A percentile compares a stretch with the other conserved stretches of the same genome.
These are phyloP conservation scores for Champsocephalus gunnari DNA, from an alignment of 2,797 vertebrate species.

Conservation along the genomic window DNA sequence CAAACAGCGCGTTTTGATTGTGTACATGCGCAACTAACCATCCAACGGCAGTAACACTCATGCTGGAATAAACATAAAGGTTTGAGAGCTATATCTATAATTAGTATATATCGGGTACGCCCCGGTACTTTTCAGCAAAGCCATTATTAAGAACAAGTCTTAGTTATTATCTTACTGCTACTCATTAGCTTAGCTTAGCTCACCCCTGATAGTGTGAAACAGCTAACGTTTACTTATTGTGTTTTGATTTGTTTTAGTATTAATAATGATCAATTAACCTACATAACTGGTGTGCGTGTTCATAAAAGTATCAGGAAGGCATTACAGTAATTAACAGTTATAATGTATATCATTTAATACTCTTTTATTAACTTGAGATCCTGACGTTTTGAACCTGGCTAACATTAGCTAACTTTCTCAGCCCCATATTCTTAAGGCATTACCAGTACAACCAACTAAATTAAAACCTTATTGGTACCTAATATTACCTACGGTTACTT, in stretches of 20 bases:
- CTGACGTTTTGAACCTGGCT: neutral
- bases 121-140: accelerated
- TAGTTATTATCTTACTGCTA: neutral
- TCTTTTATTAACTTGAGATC: neutral
- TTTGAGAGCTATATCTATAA: slow-evolving; percentile 22
- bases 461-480: neutral
- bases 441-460: too few species aligned
- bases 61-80: slow-evolving; percentile 57
- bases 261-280: neutral
- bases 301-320: accelerated
- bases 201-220: neutral
- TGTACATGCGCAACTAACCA: slow-evolving; percentile 56
- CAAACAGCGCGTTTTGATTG: slow-evolving; percentile 63
- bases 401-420: slow-evolving; percentile 10
- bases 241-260: neutral
- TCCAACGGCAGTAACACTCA: slow-evolving; percentile 1
- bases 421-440: neutral
- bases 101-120: accelerated
- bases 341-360: neutral
- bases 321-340: neutral
- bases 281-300: neutral
- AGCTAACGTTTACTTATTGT: slow-evolving; percentile 7
- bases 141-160: accelerated
- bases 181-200: slow-evolving; percentile 34
- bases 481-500: accelerated